phyloP scores from a whole-genome alignment of 2,797 vertebrate species.

The Graptemys geographica region DNA sequence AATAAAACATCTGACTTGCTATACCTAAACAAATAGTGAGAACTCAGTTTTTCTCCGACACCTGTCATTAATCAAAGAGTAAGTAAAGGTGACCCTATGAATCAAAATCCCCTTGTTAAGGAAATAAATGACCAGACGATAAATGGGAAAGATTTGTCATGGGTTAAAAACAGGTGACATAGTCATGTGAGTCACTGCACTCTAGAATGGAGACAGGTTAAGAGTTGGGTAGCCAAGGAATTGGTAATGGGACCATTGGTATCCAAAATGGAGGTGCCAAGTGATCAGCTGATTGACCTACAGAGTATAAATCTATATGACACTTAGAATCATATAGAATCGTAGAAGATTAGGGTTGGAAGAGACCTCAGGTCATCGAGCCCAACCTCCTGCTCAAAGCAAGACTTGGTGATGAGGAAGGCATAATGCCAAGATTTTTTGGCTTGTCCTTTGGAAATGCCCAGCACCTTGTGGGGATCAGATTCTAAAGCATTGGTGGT shows the following conservation, averaged over 20 bases:
- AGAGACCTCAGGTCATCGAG: no score
- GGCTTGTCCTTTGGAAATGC: background rate
- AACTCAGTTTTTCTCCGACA: no score
- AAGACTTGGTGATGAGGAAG: background rate
- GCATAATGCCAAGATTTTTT: background rate
- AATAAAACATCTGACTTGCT: no score
- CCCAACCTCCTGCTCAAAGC: no score
- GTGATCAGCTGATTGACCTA: background rate
- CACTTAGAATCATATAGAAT: rapidly evolving
- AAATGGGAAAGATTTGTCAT: background rate
- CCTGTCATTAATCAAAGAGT: background rate
- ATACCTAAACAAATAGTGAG: no score
- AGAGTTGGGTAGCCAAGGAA: background rate
- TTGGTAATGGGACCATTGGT: background rate
- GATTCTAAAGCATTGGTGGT: background rate
- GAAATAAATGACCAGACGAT: background rate
- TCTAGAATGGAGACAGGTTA: rapidly evolving
- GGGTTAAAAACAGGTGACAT: background rate
- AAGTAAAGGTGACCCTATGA: background rate
- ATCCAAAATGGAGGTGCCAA: background rate
- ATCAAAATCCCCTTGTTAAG: background rate
- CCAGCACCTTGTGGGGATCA: background rate
- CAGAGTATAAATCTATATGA: background rate
- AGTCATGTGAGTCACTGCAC: background rate
- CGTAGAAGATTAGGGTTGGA: no score